Conservation (phyloP, 2,888 invertebrate genomes). For the Cinara cedri region DNA sequence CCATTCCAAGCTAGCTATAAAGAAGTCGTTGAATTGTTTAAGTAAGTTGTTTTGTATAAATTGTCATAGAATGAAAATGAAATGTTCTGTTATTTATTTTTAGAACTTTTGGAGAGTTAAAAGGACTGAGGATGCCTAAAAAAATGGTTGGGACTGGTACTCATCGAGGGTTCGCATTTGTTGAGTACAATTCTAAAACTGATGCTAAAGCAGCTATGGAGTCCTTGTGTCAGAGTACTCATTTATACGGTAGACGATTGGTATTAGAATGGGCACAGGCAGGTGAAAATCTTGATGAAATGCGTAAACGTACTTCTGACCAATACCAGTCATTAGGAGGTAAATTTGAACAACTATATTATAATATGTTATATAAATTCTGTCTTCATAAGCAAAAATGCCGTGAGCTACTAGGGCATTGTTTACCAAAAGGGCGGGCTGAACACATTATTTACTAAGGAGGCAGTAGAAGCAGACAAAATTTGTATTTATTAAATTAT, state of each 20-base stretch:
- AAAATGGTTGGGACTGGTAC: slow-evolving; percentile 81
- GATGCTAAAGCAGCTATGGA: slow-evolving; percentile 97
- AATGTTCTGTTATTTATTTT: slow-evolving; percentile 60
- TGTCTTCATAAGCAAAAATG: too few species aligned
- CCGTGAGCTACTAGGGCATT: too few species aligned
- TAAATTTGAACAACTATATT: background rate
- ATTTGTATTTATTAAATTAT: too few species aligned
- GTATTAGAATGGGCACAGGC: slow-evolving; percentile 95
- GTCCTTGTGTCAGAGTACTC: slow-evolving; percentile 91
- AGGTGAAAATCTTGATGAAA: slow-evolving; percentile 75
- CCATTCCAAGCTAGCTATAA: slow-evolving; percentile 91
- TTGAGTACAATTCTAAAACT: slow-evolving; percentile 85
- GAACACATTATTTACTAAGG: too few species aligned
- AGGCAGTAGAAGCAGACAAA: too few species aligned
- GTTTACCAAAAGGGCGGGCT: too few species aligned
- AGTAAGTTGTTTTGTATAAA: slow-evolving; percentile 67
- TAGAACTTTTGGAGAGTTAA: slow-evolving; percentile 91
- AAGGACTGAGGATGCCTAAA: slow-evolving; percentile 86
- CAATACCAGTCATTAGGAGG: slow-evolving; percentile 63
- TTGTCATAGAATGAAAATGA: background rate
- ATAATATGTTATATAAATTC: too few species aligned
- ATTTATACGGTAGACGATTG: slow-evolving; percentile 93
- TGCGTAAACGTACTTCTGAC: slow-evolving; percentile 85
- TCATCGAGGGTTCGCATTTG: slow-evolving; percentile 96
- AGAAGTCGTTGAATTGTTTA: slow-evolving; percentile 86